phyloP scores from a whole-genome alignment of 2,888 invertebrate species.

The Drosophila paracracens region DNA sequence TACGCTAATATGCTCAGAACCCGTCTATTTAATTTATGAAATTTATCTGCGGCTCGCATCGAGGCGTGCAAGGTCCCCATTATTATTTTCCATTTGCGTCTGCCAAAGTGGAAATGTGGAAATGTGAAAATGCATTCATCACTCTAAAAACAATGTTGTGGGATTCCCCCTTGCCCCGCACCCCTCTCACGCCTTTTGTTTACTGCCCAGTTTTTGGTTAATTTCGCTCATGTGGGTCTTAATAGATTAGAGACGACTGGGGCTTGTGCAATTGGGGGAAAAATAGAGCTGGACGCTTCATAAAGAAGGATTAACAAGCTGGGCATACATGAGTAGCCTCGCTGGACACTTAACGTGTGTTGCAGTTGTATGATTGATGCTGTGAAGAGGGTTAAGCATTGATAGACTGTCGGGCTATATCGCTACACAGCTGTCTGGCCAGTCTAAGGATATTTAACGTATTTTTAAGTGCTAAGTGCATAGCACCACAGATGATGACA shows the following conservation, averaged over 20 bases:
- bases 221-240: constrained; percentile 62
- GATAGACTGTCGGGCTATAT: constrained; percentile 31
- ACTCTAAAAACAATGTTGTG: constrained; percentile 36
- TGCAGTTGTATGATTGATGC: constrained; percentile 28
- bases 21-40: constrained; percentile 83
- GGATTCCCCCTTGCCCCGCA: neutral
- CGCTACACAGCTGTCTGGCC: neutral
- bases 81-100: constrained; percentile 42
- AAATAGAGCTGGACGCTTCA: constrained; percentile 41
- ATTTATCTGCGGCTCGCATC: constrained; percentile 81
- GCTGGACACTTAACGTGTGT: constrained; percentile 29
- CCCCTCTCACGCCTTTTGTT: constrained; percentile 33
- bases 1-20: constrained; percentile 74
- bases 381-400: constrained; percentile 60
- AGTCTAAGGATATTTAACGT: neutral
- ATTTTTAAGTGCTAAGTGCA: neutral
- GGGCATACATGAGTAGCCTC: constrained; percentile 38
- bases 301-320: constrained; percentile 48
- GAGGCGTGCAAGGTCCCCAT: constrained; percentile 46
- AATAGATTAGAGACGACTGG: constrained; percentile 68
- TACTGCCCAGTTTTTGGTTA: constrained; percentile 58
- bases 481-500: neutral
- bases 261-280: constrained; percentile 25
- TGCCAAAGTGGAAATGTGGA: constrained; percentile 38
- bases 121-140: constrained; percentile 71